Base-by-base conservation (phyloP, 1,140 invertebrate species). In the Lepidurus packardi region DNA sequence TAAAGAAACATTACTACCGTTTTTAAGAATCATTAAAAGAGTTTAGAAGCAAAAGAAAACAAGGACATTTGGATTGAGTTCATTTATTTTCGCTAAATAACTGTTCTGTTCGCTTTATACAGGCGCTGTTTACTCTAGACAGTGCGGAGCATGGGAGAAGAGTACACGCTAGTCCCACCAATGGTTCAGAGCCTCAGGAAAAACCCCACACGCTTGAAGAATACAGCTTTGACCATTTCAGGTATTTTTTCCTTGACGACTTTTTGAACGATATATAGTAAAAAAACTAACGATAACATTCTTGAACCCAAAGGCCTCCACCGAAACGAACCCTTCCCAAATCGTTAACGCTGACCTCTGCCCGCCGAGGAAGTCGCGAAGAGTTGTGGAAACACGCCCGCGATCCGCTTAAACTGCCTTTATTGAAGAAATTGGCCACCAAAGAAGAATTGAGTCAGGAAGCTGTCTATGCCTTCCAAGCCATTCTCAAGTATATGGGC, bases 401-500 rank as follows among this genome's bases (percentile, higher is more conserved):
- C 77, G 97, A 99, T 82, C 96, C 97, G 0, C 90, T 99, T 65
- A 98, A 98, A 86, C 93, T 94, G 81, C 97, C 98, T 0, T 85
- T 99, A 65, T 85, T 99, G 74, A 97, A 97, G 82, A 99, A 99
- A 87, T 86, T 99, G 43, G 86, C 93, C 44, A 93, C 93, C 73
- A 98, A 98, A 86, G 96, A 98, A 83, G 97, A 98, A 85, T 86
- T 98, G 24, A 92, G 94, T 13, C 93, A 97, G 83, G 96, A 98
- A 85, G 95, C 96, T 8, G 94, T 95, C 84, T 95, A 94, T 83
- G 94, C 95, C 41, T 99, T 97, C 86, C 92, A 94, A 81, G 94
- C 96, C 78, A 96, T 97, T 84, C 88, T 99, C 11, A 99, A 99
- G 84, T 99, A 99, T 83, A 99, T 99, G 97, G 97, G 97, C 6